Evolutionary conservation across 2,797 vertebrate genomes (phyloP).

Genomic region (Eleutherodactylus coqui): DNA sequence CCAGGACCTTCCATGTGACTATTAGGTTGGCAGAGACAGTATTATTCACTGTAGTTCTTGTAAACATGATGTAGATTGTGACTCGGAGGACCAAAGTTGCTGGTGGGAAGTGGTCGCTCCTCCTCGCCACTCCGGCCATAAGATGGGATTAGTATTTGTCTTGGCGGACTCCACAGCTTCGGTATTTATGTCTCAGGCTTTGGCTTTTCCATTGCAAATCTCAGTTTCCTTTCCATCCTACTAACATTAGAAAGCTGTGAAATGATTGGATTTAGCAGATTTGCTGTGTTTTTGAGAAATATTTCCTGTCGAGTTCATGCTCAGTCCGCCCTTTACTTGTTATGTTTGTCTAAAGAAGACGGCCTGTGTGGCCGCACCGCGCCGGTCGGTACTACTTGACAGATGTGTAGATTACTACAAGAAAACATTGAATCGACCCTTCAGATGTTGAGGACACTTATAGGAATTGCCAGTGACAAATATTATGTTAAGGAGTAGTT

Average conservation of each 20-base stretch:
- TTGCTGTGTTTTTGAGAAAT: background rate
- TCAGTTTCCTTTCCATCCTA: background rate
- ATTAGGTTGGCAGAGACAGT: background rate
- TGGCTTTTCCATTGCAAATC: background rate
- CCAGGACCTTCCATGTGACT: background rate
- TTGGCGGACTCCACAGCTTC: background rate
- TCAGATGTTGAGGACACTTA: constrained; percentile 23
- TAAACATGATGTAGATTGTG: background rate
- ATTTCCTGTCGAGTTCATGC: background rate
- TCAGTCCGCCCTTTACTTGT: background rate
- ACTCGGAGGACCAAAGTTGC: background rate
- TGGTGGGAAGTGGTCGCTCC: background rate
- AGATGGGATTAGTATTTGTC: background rate
- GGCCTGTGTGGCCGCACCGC: constrained; percentile 12
- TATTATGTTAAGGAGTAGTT: constrained; percentile 22
- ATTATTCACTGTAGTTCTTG: background rate
- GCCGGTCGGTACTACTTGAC: background rate
- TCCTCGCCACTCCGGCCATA: background rate
- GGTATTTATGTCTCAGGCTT: background rate
- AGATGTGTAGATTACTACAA: background rate
- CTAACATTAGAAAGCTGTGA: constrained; percentile 1
- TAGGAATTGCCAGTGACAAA: constrained; percentile 23
- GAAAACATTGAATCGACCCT: background rate
- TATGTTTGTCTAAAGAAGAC: constrained; percentile 4
- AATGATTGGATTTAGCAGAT: constrained; percentile 46